Base-by-base conservation (phyloP, 2,888 invertebrate genomes). In the Disparrhopalites patrizii region DNA sequence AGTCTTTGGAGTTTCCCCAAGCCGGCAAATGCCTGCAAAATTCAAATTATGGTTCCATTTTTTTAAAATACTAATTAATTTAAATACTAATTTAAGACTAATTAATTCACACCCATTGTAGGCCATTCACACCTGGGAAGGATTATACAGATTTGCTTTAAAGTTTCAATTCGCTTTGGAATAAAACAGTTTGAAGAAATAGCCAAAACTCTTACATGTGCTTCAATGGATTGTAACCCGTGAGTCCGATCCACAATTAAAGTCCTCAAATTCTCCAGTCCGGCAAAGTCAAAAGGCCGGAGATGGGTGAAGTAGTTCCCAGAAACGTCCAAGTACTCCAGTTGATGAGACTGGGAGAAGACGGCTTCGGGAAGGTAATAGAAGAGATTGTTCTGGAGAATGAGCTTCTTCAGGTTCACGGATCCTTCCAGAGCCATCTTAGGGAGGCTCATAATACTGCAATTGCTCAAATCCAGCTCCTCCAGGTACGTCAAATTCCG, bases 11-110 rank as follows among this genome's bases (percentile, higher is more conserved):
- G 55, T 15, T 61, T 51, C 1, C 31, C n/a, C 38, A 74, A 55
- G 27, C 72, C 72, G 23, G 69, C 60, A 62, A 74, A 72, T 13
- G 73, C 72, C 74, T 74, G 36, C n/a, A n/a, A n/a, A 10, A 50
- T 62, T 61, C 18, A 28, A 51, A 54, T 36, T 36, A 36, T 36
- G 36, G 8, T 36, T 36, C 7, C 7, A 7, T 7, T 7, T 36
- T 36, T 36, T 15, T 15, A 36, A 36, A 36, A 36, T 15, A 15
- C 15, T 7, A 15, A 20, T 43, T 43, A 58, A 47, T 18, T 30
- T 20, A 28, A 30, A 30, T 20, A 5, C 20, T n/a, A 23, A 10
- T 20, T 23, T 8, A 15, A 43, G 20, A 43, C 20, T 43, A 43
- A 43, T 10, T 43, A 47, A 47, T n/a, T n/a, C n/a, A n/a, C n/a